These are phyloP conservation scores for Lapara coniferarum DNA, from an alignment of 2,888 invertebrate genomes.

Conservation along the genomic window DNA sequence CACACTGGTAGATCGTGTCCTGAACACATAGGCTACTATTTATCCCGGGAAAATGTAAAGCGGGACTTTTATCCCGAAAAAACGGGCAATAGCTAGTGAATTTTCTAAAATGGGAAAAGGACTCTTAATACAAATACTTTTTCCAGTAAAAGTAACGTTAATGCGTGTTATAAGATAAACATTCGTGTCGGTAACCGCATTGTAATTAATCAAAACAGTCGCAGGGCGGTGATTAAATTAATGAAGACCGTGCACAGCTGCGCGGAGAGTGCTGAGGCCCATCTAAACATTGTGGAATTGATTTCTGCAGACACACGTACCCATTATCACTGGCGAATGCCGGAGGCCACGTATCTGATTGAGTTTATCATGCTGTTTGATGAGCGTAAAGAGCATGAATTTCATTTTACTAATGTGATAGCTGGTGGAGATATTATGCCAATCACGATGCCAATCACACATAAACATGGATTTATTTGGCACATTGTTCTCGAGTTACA, in stretches of 20 bases:
- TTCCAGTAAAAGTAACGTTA: background rate
- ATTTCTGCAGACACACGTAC: constrained; percentile 35
- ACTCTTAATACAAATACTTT: background rate
- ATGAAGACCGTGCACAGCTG: constrained; percentile 56
- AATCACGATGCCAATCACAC: no score
- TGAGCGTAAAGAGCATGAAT: background rate
- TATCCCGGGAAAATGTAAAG: no score
- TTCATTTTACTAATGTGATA: background rate
- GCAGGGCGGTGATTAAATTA: constrained; percentile 50
- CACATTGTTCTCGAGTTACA: no score
- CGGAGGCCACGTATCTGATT: constrained; percentile 13
- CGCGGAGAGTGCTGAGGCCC: constrained; percentile 32
- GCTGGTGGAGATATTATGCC: no score
- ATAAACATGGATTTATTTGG: no score
- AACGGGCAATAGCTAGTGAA: no score
- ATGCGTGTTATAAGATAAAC: constrained; percentile 8
- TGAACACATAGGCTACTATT: no score
- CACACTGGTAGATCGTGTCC: no score
- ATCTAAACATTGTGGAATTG: constrained; percentile 52
- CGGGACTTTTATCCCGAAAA: no score
- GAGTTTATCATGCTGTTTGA: background rate
- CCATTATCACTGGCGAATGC: constrained; percentile 9
- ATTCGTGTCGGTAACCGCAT: constrained; percentile 32
- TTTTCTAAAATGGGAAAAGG: no score
- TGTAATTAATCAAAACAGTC: constrained; percentile 60